Conservation (phyloP, 2,888 invertebrate genomes). For the Tiliacea citrago region DNA sequence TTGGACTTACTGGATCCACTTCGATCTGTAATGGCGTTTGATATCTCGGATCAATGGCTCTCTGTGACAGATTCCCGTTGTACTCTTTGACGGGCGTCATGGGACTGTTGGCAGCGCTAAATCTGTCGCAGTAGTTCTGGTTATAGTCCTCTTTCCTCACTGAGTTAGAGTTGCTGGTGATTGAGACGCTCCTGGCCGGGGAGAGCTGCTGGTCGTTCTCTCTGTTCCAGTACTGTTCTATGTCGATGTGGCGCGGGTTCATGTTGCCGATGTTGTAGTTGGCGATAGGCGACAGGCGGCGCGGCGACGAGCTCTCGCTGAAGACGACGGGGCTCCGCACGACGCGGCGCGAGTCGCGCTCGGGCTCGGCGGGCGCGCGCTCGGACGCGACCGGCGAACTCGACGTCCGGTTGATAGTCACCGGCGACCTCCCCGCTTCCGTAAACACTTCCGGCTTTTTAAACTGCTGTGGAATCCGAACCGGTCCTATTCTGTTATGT, state of each 20-base stretch:
- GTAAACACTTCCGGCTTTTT: slow-evolving; percentile 72
- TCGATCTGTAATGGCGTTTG: slow-evolving; percentile 91
- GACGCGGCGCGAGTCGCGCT: slow-evolving; percentile 80
- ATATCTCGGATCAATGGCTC: slow-evolving; percentile 81
- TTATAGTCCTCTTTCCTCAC: slow-evolving; percentile 84
- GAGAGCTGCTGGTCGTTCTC: slow-evolving; percentile 80
- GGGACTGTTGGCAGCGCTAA: slow-evolving; percentile 82
- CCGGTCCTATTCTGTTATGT: slow-evolving; percentile 78
- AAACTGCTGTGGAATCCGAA: slow-evolving; percentile 82
- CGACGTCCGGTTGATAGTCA: slow-evolving; percentile 79
- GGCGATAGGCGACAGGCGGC: slow-evolving; percentile 85
- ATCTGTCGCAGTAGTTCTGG: slow-evolving; percentile 85
- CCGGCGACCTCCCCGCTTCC: slow-evolving; percentile 76
- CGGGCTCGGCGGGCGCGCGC: not conserved
- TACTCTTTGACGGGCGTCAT: slow-evolving; percentile 79
- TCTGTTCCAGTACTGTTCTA: slow-evolving; percentile 84
- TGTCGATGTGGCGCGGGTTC: slow-evolving; percentile 88
- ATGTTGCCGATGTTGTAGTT: slow-evolving; percentile 90
- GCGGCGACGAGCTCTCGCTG: slow-evolving; percentile 86
- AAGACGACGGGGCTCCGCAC: slow-evolving; percentile 85
- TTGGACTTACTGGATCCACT: slow-evolving; percentile 92
- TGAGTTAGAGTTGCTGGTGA: slow-evolving; percentile 80
- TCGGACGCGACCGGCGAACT: slow-evolving; percentile 81
- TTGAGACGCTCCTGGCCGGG: slow-evolving; percentile 79
- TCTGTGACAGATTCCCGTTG: slow-evolving; percentile 83